A percentile compares a stretch with the other conserved stretches of the same genome.
Conservation (phyloP, 2,888 invertebrate species). For the Xestia c-nigrum region DNA sequence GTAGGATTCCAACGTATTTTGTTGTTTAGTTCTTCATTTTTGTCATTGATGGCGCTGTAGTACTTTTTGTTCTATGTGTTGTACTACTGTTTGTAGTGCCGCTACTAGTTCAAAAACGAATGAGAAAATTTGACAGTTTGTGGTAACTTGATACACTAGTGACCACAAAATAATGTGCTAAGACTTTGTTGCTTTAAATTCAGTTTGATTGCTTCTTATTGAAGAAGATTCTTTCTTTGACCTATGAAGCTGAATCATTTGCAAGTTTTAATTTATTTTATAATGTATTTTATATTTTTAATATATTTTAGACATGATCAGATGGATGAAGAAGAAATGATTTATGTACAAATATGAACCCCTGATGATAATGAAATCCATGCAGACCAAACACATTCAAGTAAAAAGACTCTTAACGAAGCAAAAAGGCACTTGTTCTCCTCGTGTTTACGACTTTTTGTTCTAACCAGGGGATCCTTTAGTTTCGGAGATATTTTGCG, state of each 20-base stretch:
- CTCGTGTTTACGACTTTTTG: too few species aligned
- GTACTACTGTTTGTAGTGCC: neutral
- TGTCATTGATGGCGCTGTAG: neutral
- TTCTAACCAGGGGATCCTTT: too few species aligned
- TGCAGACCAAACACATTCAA: neutral
- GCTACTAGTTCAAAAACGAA: neutral
- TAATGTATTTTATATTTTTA: too few species aligned
- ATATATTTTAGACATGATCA: neutral
- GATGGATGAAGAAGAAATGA: neutral
- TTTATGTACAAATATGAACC: neutral
- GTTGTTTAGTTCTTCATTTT: neutral
- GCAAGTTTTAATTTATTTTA: too few species aligned
- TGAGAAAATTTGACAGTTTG: too few species aligned
- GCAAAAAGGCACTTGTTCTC: too few species aligned
- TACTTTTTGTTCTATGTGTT: neutral
- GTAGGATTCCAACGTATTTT: neutral
- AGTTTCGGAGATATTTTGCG: too few species aligned
- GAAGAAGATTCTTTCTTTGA: neutral
- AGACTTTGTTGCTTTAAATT: neutral
- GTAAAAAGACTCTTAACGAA: too few species aligned
- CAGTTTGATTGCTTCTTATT: neutral
- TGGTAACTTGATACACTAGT: too few species aligned
- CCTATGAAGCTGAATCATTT: neutral
- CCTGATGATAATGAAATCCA: neutral
- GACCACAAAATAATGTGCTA: neutral